Conservation (phyloP, 2,113 vertebrate genomes). For the Sylvicapra grimmia region DNA sequence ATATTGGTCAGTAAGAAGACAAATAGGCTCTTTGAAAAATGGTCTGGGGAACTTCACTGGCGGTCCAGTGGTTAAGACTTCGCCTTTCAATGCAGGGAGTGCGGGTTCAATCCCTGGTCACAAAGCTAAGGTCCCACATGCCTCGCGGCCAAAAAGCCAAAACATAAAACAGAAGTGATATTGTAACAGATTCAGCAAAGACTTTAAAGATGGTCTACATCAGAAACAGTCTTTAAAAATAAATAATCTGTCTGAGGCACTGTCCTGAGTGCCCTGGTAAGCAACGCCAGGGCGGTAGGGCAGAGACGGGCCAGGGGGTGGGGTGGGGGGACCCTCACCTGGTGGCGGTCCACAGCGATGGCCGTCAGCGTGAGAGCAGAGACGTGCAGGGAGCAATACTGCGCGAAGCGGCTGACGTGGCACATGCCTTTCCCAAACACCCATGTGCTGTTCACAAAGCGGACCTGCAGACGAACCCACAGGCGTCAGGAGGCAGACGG, state of each 20-base stretch:
- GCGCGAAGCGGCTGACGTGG: constrained; percentile 93
- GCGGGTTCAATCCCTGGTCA: neutral
- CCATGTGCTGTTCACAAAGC: constrained; percentile 95
- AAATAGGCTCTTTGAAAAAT: neutral
- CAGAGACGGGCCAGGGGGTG: fast-evolving
- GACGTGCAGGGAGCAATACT: constrained; percentile 95
- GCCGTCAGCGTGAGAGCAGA: constrained; percentile 93
- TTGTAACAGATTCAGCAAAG: neutral
- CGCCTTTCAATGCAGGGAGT: neutral
- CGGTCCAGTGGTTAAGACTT: neutral
- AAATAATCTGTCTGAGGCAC: neutral
- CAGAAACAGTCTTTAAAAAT: neutral
- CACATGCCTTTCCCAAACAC: constrained; percentile 94
- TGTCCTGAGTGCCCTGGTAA: neutral
- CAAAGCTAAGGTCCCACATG: neutral
- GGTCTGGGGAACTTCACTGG: neutral
- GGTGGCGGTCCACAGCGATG: constrained; percentile 92
- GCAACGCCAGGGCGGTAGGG: neutral
- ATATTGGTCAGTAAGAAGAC: neutral
- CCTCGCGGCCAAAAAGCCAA: neutral
- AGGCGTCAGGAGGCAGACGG: neutral
- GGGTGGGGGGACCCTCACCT: constrained; percentile 78
- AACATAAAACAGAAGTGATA: neutral
- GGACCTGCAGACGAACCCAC: constrained; percentile 79
- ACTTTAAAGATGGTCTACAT: neutral